Conservation (phyloP, 2,888 invertebrate genomes). For the Epistrophe grossulariae region DNA sequence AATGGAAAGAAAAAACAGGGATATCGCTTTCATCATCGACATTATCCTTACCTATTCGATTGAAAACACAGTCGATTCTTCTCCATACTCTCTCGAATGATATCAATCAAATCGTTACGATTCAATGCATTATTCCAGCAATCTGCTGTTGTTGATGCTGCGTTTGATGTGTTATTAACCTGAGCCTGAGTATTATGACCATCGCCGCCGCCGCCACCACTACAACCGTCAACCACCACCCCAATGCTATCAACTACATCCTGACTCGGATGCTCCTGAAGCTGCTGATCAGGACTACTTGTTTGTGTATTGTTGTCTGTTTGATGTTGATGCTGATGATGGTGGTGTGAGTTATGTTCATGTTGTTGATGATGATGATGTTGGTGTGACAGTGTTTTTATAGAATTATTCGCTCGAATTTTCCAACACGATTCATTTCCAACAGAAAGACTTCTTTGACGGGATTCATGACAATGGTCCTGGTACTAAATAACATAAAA, state of each 20-base stretch:
- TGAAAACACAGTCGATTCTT: conserved; percentile 94
- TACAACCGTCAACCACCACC: conserved; percentile 78
- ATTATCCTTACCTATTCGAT: conserved; percentile 88
- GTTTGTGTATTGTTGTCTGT: conserved; percentile 73
- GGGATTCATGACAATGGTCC: conserved; percentile 82
- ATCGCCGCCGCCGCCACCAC: conserved; percentile 81
- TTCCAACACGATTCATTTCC: conserved; percentile 83
- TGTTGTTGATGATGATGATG: conserved; percentile 68
- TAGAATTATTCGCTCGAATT: conserved; percentile 78
- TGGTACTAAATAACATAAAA: conserved; percentile 80
- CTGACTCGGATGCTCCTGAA: conserved; percentile 77
- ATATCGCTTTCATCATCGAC: conserved; percentile 56
- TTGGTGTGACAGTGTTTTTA: conserved; percentile 69
- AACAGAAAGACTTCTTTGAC: conserved; percentile 83
- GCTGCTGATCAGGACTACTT: conserved; percentile 51
- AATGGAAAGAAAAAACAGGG: conserved; percentile 47
- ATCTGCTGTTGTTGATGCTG: conserved; percentile 81
- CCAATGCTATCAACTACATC: conserved; percentile 81
- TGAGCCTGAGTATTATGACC: conserved; percentile 75
- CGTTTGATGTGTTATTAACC: conserved; percentile 73
- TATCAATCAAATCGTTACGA: conserved; percentile 92
- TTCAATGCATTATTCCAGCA: conserved; percentile 89
- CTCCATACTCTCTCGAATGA: conserved; percentile 96
- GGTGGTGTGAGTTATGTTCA: conserved; percentile 70
- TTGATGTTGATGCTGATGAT: conserved; percentile 76